Conservation (phyloP, 2,888 invertebrate genomes). For the Galerucella calmariensis region DNA sequence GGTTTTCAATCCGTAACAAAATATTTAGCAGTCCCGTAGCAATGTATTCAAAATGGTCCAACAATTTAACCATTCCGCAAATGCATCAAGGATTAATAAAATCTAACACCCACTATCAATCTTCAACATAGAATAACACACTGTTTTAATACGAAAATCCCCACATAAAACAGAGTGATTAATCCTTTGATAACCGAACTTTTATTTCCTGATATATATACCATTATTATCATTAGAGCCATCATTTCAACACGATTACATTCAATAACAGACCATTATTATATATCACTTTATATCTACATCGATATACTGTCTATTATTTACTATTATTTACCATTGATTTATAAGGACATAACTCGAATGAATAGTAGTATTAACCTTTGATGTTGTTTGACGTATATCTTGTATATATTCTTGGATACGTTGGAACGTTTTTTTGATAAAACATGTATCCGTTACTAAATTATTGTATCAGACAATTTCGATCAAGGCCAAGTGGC, state of each 20-base stretch:
- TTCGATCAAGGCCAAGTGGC: no score
- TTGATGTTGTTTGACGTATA: slow-evolving; percentile 8
- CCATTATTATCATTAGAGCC: neutral
- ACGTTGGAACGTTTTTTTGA: neutral
- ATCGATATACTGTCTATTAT: neutral
- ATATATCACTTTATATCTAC: slow-evolving; percentile 10
- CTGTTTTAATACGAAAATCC: slow-evolving; percentile 1
- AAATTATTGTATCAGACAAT: no score
- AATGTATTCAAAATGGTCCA: no score
- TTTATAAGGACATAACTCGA: slow-evolving; percentile 7
- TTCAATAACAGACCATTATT: slow-evolving; percentile 6
- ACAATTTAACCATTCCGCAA: no score
- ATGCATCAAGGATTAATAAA: no score
- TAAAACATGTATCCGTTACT: neutral
- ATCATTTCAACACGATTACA: slow-evolving; percentile 9
- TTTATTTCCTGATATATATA: neutral
- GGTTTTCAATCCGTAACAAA: no score
- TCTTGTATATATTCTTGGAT: neutral
- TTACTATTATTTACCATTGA: slow-evolving; percentile 13
- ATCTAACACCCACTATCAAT: neutral
- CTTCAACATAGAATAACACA: neutral
- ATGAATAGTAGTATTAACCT: slow-evolving; percentile 9
- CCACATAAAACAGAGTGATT: neutral
- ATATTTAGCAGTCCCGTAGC: no score
- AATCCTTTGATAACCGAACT: slow-evolving; percentile 5